Conservation (phyloP, 2,113 vertebrate species). For the Passer montanus region DNA sequence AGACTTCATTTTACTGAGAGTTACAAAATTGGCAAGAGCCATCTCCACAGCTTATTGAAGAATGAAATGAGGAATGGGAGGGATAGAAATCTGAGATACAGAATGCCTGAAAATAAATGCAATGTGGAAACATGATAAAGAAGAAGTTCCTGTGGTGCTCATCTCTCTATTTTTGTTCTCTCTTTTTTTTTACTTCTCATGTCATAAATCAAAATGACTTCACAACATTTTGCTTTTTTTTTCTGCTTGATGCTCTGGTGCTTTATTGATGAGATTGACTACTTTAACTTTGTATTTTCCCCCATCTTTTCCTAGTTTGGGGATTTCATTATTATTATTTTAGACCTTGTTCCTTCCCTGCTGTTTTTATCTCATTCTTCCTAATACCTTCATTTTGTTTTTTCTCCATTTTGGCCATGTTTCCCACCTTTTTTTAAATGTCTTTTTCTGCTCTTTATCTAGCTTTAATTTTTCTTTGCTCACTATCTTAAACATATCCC, state of each 20-base stretch:
- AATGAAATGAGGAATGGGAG: conserved; percentile 14
- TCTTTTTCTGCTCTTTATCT: neutral
- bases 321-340: neutral
- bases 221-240: neutral
- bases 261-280: neutral
- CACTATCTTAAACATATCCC: neutral
- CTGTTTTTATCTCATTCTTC: neutral
- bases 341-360: neutral
- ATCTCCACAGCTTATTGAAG: conserved; percentile 11
- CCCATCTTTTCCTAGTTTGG: neutral
- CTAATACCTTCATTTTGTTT: neutral
- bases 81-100: neutral
- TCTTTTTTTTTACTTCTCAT: neutral
- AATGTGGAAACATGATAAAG: neutral
- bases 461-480: neutral
- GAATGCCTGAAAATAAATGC: conserved; percentile 8
- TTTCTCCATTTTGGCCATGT: neutral
- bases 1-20: neutral
- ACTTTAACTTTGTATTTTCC: neutral
- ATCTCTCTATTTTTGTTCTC: neutral
- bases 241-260: neutral
- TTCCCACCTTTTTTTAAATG: neutral
- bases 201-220: conserved; percentile 6
- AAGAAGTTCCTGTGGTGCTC: neutral
- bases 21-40: neutral